Evolutionary conservation across 2,888 invertebrate species (phyloP), one percentile per base, ranked within the genome.

Genomic region (Oxyteleia sp.): DNA sequence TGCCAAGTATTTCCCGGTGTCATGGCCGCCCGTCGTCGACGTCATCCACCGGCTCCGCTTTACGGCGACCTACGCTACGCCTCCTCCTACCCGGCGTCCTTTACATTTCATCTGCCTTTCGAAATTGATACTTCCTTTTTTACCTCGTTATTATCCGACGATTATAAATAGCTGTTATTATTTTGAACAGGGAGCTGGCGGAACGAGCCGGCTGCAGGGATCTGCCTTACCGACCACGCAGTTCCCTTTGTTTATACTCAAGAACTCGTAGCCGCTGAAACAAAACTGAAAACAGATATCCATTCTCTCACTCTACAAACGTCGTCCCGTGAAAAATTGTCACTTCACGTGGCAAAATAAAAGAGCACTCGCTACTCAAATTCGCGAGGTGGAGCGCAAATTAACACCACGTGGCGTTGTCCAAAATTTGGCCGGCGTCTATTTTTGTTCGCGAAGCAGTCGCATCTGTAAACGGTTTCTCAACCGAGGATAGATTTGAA

Each of bases 41-140:
- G n/a, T n/a, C n/a, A n/a, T n/a, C n/a, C n/a, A n/a, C n/a, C n/a
- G 75, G 45, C 43, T 59, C 13, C 13, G 35, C 32, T 16, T 59
- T 71, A 38, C 57, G 41, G 41, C 79, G 81, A 82, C 74, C 74
- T 81, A 85, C 75, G 81, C 79, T 69, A 79, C 71, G 59, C 63
- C 66, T 68, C 51, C 43, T 57, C 74, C 15, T 45, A 59, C 41
- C 53, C 15, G 47, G 47, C 57, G 71, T 71, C 64, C 63, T 71
- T 55, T 64, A 35, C 59, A 59, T 66, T 59, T 66, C 75, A 57
- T 66, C 75, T 57, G 66, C 61, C 59, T 68, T 59, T 59, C 61
- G 59, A 68, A 68, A 68, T 61, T 43, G 23, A 43, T 53, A 32
- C 71, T 64, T 64, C 57, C 32, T 57, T 64, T 79, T 71, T 68